Evolutionary conservation across 1,140 invertebrate species (phyloP).

Genomic region (Physella acuta): DNA sequence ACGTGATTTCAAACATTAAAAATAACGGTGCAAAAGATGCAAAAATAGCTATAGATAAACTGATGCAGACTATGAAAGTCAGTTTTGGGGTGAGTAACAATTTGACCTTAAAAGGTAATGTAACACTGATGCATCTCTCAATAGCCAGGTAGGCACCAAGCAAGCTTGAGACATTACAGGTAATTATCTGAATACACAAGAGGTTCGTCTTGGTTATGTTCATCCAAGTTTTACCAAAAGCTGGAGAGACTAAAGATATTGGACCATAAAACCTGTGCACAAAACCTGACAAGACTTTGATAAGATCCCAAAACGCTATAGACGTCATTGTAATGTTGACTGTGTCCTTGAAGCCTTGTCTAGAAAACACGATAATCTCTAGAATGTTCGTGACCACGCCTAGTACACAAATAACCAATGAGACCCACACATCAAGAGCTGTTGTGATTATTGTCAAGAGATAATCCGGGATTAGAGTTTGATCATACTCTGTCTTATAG

Average conservation of each 20-base stretch:
- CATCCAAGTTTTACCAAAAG: background rate
- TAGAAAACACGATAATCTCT: too few species aligned
- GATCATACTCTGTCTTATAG: too few species aligned
- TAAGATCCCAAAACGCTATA: conserved; percentile 9
- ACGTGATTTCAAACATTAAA: background rate
- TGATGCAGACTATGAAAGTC: background rate
- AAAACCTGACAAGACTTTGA: background rate
- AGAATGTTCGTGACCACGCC: too few species aligned
- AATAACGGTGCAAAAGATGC: background rate
- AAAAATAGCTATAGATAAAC: background rate
- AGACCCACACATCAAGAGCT: too few species aligned
- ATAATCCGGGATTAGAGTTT: too few species aligned
- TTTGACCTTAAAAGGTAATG: conserved; percentile 3
- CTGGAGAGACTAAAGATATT: background rate
- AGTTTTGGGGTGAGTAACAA: background rate
- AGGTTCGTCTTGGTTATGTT: background rate
- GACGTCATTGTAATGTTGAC: conserved; percentile 9
- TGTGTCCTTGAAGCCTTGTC: conserved; percentile 12
- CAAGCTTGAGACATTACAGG: background rate
- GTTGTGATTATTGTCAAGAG: too few species aligned
- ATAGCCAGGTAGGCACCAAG: too few species aligned
- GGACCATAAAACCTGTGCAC: background rate
- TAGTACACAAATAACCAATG: too few species aligned
- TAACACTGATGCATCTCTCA: conserved; percentile 5
- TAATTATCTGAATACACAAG: background rate